These are phyloP conservation scores for Heterodera filipjevi DNA, from an alignment of 2,888 invertebrate species.

Conservation along the genomic window DNA sequence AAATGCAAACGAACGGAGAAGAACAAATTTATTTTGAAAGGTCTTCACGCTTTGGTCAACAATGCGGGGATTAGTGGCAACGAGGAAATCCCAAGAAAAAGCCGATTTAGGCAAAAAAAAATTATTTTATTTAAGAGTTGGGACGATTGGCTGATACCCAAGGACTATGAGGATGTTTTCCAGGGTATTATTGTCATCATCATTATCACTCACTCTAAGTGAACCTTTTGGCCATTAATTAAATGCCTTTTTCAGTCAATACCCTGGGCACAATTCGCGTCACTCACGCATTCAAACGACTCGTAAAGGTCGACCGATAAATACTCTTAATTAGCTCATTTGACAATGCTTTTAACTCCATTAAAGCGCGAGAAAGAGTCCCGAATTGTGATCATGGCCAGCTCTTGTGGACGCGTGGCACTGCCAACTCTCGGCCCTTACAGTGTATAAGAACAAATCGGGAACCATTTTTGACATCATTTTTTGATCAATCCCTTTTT, in stretches of 20 bases:
- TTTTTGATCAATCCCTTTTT: neutral
- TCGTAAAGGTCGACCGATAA: slow-evolving; percentile 42
- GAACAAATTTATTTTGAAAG: neutral
- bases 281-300: slow-evolving; percentile 53
- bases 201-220: neutral
- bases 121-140: slow-evolving; percentile 33
- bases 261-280: slow-evolving; percentile 64
- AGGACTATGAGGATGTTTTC: slow-evolving; percentile 62
- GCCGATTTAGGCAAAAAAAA: neutral
- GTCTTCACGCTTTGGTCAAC: slow-evolving; percentile 60
- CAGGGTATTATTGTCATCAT: slow-evolving; percentile 1
- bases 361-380: slow-evolving; percentile 19
- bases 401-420: slow-evolving; percentile 66
- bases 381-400: slow-evolving; percentile 66
- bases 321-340: neutral
- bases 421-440: slow-evolving; percentile 59
- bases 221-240: neutral
- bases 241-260: slow-evolving; percentile 48
- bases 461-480: neutral
- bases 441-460: slow-evolving; percentile 30
- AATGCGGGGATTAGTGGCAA: slow-evolving; percentile 62
- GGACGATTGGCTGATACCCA: slow-evolving; percentile 64
- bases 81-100: slow-evolving; percentile 43
- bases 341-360: neutral
- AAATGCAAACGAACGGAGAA: neutral